Evolutionary conservation across 2,888 invertebrate genomes (phyloP).

Genomic region (Seira musarum): DNA sequence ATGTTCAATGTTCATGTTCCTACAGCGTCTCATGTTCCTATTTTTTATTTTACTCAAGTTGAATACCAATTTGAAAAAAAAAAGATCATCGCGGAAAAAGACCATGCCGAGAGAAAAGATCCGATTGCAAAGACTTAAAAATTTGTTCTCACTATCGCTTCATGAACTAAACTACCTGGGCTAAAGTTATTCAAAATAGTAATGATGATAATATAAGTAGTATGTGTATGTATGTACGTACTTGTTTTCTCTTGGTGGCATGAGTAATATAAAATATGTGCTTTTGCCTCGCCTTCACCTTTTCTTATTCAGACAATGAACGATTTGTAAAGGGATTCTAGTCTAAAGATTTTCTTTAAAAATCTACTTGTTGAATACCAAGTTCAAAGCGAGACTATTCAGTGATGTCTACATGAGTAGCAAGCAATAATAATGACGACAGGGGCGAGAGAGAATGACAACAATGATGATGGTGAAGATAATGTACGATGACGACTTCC

Average conservation of each 20-base stretch:
- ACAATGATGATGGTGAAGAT: neutral
- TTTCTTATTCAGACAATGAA: neutral
- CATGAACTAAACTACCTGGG: neutral
- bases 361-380: neutral
- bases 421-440: neutral
- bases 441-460: neutral
- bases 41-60: neutral
- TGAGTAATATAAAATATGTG: neutral
- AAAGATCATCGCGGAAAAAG: neutral
- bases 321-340: neutral
- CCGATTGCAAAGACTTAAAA: neutral
- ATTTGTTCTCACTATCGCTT: neutral
- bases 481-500: slow-evolving; percentile 29
- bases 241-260: neutral
- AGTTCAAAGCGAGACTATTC: neutral
- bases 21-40: neutral
- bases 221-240: too few species aligned
- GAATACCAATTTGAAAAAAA: neutral
- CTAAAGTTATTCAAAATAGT: neutral
- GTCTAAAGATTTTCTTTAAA: too few species aligned
- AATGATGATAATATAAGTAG: too few species aligned
- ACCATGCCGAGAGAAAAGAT: neutral
- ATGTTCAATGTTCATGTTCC: neutral
- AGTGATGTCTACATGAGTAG: neutral
- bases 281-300: neutral